Evolutionary conservation across 2,797 vertebrate genomes (phyloP).

Genomic region (Orestias chungarensis): DNA sequence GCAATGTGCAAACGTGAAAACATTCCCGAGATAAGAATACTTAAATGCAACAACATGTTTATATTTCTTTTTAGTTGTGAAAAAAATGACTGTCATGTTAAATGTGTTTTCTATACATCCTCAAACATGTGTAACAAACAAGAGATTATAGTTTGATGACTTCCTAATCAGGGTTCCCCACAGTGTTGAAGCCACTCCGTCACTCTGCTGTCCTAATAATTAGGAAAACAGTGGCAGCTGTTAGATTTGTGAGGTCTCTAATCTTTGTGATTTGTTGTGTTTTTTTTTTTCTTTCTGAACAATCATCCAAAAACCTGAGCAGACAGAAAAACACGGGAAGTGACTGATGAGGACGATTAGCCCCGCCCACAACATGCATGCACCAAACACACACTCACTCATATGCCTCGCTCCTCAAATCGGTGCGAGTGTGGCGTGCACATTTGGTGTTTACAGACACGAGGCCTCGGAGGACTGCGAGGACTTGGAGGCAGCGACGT

Average conservation of each 20-base stretch:
- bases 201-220: background rate
- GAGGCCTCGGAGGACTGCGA: constrained; percentile 55
- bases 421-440: constrained; percentile 24
- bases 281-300: constrained; percentile 50
- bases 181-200: background rate
- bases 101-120: background rate
- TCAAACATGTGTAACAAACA: background rate
- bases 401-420: constrained; percentile 43
- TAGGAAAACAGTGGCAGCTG: constrained; percentile 11
- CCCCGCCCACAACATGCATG: constrained; percentile 54
- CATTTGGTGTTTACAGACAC: constrained; percentile 50
- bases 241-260: constrained; percentile 17
- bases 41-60: background rate
- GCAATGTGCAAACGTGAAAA: background rate
- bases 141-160: background rate
- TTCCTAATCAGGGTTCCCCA: background rate
- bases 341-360: constrained; percentile 72
- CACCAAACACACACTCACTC: constrained; percentile 52
- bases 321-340: constrained; percentile 68
- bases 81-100: too few relatives aligned
- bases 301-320: constrained; percentile 48
- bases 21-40: background rate
- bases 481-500: constrained; percentile 56
- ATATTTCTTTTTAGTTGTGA: too few relatives aligned
- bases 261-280: constrained; percentile 51